Base-by-base conservation (phyloP, 2,797 vertebrate species). In the Dermochelys coriacea region DNA sequence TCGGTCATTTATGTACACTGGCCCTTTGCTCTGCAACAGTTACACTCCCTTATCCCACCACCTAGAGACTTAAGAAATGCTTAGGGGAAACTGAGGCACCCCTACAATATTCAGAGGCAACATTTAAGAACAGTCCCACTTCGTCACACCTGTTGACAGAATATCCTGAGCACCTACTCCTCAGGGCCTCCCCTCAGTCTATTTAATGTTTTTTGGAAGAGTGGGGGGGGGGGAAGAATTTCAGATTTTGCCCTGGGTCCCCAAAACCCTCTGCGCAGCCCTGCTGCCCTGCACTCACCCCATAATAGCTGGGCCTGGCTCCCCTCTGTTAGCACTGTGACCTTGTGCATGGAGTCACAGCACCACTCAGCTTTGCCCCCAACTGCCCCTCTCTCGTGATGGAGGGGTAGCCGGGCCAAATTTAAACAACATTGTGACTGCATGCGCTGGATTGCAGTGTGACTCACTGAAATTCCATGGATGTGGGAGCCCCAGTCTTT, bases 401-500 rank as follows among this genome's bases (percentile, higher is more conserved):
- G 37, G 18, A 68, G n/a, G 19, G 68, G 68, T 68, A 68, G 16
- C 8, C 19, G 9, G n/a, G 18, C 5, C 18, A 37, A 68, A 68
- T 68, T n/a, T 64, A 64, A 68, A 68, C 34, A 19, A 18, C 8
- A n/a, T 37, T 37, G n/a, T 68, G 9, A 68, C n/a, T 68, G 64
- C 8, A 21, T 37, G 64, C 8, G n/a, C 64, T 68, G n/a, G 8
- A 68, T 68, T 68, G n/a, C n/a, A 68, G n/a, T 11, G 64, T 19
- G n/a, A 37, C 18, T 21, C n/a, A 68, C 18, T 16, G 59, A 34
- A 59, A 61, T 61, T 61, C 59, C 59, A 34, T 31, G 7, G 6
- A 34, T 61, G 31, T 61, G 31, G 31, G 31, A 34, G 31, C 31
- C 59, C 15, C 95, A 94, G 95, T 78, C 94, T 96, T 91, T 96